Conservation (phyloP, 2,113 vertebrate genomes). For the Tylochromis polylepis region DNA sequence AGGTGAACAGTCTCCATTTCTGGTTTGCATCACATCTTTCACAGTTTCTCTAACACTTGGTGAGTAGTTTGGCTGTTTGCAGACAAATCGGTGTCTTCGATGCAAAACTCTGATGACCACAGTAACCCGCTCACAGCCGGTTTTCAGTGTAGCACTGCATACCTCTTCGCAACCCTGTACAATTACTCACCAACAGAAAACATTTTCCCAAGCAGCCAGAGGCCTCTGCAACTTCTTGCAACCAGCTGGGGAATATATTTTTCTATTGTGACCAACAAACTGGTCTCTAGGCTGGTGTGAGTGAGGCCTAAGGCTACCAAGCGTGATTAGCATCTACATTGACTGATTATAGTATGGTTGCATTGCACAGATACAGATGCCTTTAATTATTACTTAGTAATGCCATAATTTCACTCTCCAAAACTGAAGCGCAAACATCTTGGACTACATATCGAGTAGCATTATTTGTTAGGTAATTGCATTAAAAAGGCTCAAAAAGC, state of each 20-base stretch:
- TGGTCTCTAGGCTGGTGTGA: neutral
- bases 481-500: neutral
- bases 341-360: neutral
- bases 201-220: neutral
- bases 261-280: neutral
- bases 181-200: neutral
- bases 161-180: neutral
- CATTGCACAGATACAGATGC: neutral
- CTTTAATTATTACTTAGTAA: neutral
- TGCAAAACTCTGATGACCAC: fast-evolving
- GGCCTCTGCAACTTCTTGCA: neutral
- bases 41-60: neutral
- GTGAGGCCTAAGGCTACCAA: neutral
- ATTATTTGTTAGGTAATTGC: neutral
- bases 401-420: neutral
- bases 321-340: neutral
- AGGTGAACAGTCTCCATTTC: neutral
- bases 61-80: neutral
- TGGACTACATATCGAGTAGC: neutral
- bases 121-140: fast-evolving
- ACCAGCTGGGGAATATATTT: neutral
- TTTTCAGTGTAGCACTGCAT: neutral
- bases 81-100: neutral
- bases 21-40: neutral
- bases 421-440: neutral